Base-by-base conservation (phyloP, 1,140 invertebrate genomes). In the Mercenaria mercenaria region DNA sequence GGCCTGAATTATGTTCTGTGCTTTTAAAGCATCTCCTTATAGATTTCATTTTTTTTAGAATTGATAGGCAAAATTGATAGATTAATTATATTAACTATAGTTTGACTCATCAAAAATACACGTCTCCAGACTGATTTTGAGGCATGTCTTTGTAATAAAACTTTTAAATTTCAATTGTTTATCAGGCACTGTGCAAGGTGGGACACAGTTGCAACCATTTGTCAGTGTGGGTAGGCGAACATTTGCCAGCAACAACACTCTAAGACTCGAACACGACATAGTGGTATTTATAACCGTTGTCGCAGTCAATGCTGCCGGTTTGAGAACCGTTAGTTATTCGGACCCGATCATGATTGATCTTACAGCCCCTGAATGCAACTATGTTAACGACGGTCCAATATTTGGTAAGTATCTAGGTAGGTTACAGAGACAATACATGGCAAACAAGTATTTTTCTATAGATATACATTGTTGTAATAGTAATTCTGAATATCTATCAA, bases 251-350 rank as follows among this genome's bases (percentile, higher is more conserved):
- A 88, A 88, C 23, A 82, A 74, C 23, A 89, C 81, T 29, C 79
- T 94, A 11, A 86, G 32, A 11, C 89, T 94, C 10, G 84, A 83
- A 0, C 91, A 93, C 32, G 90, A 89, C 29, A 89, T 87, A 29
- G 67, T 34, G 23, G 69, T 94, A 20, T 91, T 91, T 61, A 80
- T 93, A 29, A 93, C 92, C 15, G 92, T 93, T 39, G 37, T 94
- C 26, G 92, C 93, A 37, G 82, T 90, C 8, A 94, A 93, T 82
- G 88, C 89, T n/a, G 92, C 92, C n/a, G 92, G 92, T 23, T 77
- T 94, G 32, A 81, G 77, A 37, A 89, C 88, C 41, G 79, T 92
- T 10, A 74, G 89, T n/a, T 91, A 92, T 23, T 92, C 91, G 0
- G 47, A 88, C 6, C 91, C 90, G 23, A 37, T 94, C 0, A 43